Evolutionary conservation across 2,113 vertebrate genomes (phyloP).

Genomic region (Pangasianodon hypophthalmus): DNA sequence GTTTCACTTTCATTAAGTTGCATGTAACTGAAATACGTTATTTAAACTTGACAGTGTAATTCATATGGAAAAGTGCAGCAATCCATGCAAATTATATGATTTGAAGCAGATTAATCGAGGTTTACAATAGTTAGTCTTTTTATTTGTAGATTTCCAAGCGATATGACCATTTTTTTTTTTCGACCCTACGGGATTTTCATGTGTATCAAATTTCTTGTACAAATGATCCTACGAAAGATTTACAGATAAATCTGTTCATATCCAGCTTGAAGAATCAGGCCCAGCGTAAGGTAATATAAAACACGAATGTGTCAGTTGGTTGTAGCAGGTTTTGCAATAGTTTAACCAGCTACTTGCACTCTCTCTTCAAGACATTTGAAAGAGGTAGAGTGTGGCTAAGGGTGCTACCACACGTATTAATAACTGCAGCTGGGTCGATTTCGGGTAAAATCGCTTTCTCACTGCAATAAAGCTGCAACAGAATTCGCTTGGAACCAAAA

Average conservation of each 20-base stretch:
- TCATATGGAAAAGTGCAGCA: too few relatives aligned
- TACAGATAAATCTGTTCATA: background rate
- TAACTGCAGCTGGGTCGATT: background rate
- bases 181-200: too few relatives aligned
- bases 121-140: background rate
- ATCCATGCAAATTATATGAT: too few relatives aligned
- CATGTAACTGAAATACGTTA: too few relatives aligned
- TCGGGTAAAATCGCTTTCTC: background rate
- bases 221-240: background rate
- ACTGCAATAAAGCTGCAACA: background rate
- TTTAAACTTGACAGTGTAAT: too few relatives aligned
- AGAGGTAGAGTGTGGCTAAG: background rate
- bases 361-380: background rate
- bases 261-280: background rate
- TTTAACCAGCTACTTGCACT: background rate
- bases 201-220: background rate
- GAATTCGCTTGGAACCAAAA: background rate
- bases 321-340: background rate
- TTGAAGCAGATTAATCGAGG: too few relatives aligned
- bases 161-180: background rate
- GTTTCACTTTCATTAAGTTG: too few relatives aligned
- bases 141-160: background rate
- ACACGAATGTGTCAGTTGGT: background rate
- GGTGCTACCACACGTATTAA: background rate
- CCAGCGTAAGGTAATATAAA: too few relatives aligned